Conservation (phyloP, 2,797 vertebrate genomes). For the Odontamblyopus lacepedii region DNA sequence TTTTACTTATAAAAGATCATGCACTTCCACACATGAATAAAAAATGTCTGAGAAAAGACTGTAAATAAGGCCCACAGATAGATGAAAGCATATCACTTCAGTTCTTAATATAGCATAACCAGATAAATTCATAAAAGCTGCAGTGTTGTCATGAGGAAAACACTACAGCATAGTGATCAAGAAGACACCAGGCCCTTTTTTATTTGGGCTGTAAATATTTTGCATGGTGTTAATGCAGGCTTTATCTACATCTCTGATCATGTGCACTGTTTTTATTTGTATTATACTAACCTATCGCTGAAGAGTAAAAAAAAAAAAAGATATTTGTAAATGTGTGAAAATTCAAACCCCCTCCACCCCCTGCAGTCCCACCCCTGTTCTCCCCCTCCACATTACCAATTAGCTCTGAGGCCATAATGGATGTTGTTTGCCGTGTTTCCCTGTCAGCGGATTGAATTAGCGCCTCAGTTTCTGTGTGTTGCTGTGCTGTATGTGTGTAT, state of each 20-base stretch:
- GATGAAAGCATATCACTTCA: conserved; percentile 7
- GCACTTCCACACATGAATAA: not conserved
- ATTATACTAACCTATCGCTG: not conserved
- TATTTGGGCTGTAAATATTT: conserved; percentile 8
- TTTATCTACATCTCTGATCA: conserved; percentile 1
- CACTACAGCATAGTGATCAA: not conserved
- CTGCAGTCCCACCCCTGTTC: conserved; percentile 13
- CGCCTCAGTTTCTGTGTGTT: conserved; percentile 54
- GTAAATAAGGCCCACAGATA: not conserved
- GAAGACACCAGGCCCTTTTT: not conserved
- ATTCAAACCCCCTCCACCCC: conserved; percentile 5
- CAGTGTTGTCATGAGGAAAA: conserved; percentile 1
- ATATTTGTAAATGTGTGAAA: conserved; percentile 3
- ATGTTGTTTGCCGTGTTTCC: conserved; percentile 82
- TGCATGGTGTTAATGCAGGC: not conserved
- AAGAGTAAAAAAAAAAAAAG: not conserved
- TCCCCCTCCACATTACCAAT: conserved; percentile 70
- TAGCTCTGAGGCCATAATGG: conserved; percentile 81
- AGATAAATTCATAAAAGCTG: conserved; percentile 1
- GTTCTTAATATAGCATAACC: conserved; percentile 10
- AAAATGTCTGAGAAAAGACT: not conserved
- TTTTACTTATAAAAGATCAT: conserved; percentile 4
- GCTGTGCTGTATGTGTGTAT: conserved; percentile 30
- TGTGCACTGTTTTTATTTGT: not conserved
- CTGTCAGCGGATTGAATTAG: conserved; percentile 83